Base-by-base conservation (phyloP, 2,797 vertebrate genomes). In the Betta splendens region DNA sequence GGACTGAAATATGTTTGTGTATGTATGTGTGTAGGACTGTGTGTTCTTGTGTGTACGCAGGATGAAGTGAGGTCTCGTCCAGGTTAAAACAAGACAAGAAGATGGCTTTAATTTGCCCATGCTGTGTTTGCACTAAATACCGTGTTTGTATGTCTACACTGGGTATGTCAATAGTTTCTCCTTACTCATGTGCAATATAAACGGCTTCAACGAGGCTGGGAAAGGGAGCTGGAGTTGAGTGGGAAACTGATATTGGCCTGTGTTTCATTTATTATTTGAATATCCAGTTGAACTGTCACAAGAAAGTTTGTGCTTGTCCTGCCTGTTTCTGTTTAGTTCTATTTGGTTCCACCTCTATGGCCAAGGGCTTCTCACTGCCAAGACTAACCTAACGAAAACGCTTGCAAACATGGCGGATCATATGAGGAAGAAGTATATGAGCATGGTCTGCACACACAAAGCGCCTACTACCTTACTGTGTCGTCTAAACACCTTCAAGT, bases 1-100 rank as follows among this genome's bases (percentile, higher is more conserved):
- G 75, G 83, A 78, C 75, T 85, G 75, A 81, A 87, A 82, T 80
- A 79, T 85, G 76, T 86, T 68, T 84, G 65, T 77, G 63, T 71
- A 12, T 8, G 52, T 35, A 48, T 60, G 48, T 57, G 45, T 62
- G 48, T n/a, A n/a, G n/a, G n/a, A n/a, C n/a, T 58, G 54, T 45
- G 58, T 36, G 25, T 44, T 0, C 7, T 50, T 31, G 58, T 54
- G 56, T 61, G 59, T 47, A 54, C 21, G 56, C 50, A 76, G 66
- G 66, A 79, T 64, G 47, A 63, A 69, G 44, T 60, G 75, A 75
- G 72, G 58, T 51, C 70, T 83, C 74, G 56, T 65, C 82, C 76
- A 83, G 80, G 67, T 80, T 80, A 79, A 80, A 82, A 76, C 65
- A 79, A 84, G 80, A 78, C 70, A 75, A 60, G 63, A 82, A 72